Percentiles rank a stretch among this genome's conserved stretches.
Evolutionary conservation across 2,888 invertebrate species (phyloP).

Genomic region (Glaucopsyche alexis): DNA sequence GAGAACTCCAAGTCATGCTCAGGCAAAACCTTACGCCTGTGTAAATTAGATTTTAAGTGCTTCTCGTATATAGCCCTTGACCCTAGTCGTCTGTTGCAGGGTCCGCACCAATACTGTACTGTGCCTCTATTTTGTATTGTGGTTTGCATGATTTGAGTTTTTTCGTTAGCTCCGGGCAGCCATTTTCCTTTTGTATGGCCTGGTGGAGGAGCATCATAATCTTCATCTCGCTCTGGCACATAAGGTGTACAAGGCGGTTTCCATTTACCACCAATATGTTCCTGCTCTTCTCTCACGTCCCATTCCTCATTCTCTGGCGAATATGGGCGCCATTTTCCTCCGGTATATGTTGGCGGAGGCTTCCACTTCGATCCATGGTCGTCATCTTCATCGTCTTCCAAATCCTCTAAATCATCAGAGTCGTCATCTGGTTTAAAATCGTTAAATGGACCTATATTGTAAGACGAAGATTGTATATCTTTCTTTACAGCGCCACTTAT

Average conservation of each 20-base stretch:
- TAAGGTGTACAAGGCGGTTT: constrained; percentile 39
- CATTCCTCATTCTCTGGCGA: constrained; percentile 78
- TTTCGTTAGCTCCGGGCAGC: constrained; percentile 84
- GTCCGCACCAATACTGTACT: constrained; percentile 88
- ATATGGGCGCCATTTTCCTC: constrained; percentile 71
- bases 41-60: constrained; percentile 87
- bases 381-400: constrained; percentile 80
- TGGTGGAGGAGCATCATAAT: constrained; percentile 82
- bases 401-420: constrained; percentile 80
- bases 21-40: constrained; percentile 82
- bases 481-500: constrained; percentile 80
- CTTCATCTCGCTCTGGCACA: constrained; percentile 67
- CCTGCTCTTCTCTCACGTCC: constrained; percentile 71
- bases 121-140: constrained; percentile 74
- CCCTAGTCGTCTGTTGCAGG: constrained; percentile 87
- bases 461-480: constrained; percentile 63
- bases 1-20: constrained; percentile 85
- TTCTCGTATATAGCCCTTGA: constrained; percentile 87
- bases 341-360: constrained; percentile 78
- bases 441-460: constrained; percentile 61
- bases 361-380: constrained; percentile 88
- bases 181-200: constrained; percentile 90
- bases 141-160: constrained; percentile 77
- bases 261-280: constrained; percentile 55
- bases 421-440: constrained; percentile 70